Percentiles rank a stretch among this genome's conserved stretches.
Conservation (phyloP, 2,113 vertebrate species). For the Periophthalmodon schlosseri region DNA sequence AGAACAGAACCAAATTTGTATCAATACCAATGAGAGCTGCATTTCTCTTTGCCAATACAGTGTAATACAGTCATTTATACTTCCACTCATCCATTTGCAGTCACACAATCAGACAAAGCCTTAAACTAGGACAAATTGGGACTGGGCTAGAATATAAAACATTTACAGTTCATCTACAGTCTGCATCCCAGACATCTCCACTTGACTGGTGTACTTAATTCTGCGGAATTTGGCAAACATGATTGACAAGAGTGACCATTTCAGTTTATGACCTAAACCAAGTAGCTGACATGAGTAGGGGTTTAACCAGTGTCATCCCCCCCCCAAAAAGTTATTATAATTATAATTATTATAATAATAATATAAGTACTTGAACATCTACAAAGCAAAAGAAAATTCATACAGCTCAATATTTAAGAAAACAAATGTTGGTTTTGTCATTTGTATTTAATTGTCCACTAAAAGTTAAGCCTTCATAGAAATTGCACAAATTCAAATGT, state of each 20-base stretch:
- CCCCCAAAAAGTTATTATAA: too few species aligned
- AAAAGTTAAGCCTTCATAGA: constrained; percentile 25
- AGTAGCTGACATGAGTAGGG: neutral
- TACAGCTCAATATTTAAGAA: constrained; percentile 13
- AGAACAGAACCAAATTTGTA: constrained; percentile 13
- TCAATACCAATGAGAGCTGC: constrained; percentile 13
- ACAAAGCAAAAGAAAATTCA: constrained; percentile 60
- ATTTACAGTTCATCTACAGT: neutral
- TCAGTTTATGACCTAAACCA: neutral
- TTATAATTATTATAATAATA: too few species aligned
- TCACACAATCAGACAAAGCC: constrained; percentile 13
- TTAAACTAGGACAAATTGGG: constrained; percentile 5
- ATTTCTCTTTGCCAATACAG: constrained; percentile 1
- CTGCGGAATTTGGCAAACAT: neutral
- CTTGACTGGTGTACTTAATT: constrained; percentile 19
- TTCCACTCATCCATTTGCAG: constrained; percentile 6
- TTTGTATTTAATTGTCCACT: constrained; percentile 16
- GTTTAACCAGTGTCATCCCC: neutral
- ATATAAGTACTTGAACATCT: constrained; percentile 41
- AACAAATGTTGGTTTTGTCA: neutral
- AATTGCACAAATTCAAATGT: constrained; percentile 42
- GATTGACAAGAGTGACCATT: neutral
- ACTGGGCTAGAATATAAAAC: neutral
- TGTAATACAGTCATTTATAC: neutral
- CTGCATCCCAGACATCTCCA: neutral